phyloP scores from a whole-genome alignment of 2,113 vertebrate genomes.

The Hassar affinis region DNA sequence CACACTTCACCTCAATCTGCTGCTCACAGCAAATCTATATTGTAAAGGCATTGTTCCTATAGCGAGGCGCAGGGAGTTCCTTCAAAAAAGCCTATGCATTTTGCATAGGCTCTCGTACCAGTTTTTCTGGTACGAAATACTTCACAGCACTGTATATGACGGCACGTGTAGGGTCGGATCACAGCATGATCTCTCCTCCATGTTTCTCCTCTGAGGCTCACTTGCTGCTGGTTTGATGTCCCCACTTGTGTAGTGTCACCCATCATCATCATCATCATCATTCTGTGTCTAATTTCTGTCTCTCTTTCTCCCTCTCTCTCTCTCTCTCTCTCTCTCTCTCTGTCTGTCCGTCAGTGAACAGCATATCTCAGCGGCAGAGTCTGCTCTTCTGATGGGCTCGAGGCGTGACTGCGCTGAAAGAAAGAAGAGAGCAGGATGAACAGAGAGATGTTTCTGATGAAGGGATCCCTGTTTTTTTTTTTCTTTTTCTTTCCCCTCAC shows the following conservation, averaged over 20 bases:
- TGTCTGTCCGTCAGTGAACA: conserved; percentile 60
- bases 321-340: background rate
- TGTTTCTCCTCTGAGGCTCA: too few relatives aligned
- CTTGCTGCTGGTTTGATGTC: too few relatives aligned
- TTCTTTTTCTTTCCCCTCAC: conserved; percentile 24
- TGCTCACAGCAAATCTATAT: background rate
- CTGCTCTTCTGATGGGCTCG: conserved; percentile 64
- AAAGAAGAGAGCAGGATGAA: conserved; percentile 10
- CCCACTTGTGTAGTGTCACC: too few relatives aligned
- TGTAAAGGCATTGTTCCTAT: background rate
- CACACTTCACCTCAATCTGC: too few relatives aligned
- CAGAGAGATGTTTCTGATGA: conserved; percentile 47
- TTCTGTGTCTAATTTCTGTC: background rate
- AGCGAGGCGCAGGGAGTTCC: background rate
- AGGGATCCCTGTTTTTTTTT: conserved; percentile 53
- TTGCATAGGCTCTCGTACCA: too few relatives aligned
- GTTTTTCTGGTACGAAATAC: too few relatives aligned
- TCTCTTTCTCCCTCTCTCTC: background rate
- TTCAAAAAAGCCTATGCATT: too few relatives aligned
- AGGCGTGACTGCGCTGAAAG: background rate
- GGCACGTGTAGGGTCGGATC: background rate
- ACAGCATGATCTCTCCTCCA: too few relatives aligned
- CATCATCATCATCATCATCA: background rate
- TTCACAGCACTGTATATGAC: too few relatives aligned
- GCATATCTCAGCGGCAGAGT: conserved; percentile 66